Evolutionary conservation across 2,888 invertebrate species (phyloP).

Genomic region (Caenorhabditis auriculariae): DNA sequence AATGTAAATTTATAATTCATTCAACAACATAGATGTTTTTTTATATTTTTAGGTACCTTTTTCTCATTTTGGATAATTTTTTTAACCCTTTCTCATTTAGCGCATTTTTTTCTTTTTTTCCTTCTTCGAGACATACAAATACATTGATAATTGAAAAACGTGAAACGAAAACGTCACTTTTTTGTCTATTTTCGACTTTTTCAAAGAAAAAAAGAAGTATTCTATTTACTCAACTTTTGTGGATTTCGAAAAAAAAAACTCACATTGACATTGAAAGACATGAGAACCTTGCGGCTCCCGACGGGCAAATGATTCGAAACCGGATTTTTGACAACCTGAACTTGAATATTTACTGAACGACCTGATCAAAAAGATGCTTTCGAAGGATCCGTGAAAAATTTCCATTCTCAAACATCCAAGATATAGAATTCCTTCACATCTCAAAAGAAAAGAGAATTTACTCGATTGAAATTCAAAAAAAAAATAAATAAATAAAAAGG

Average conservation of each 20-base stretch:
- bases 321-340: slow-evolving; percentile 82
- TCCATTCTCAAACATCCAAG: not conserved
- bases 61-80: too few species aligned
- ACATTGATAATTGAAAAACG: too few species aligned
- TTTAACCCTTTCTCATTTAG: too few species aligned
- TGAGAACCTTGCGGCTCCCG: slow-evolving; percentile 84
- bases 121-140: too few species aligned
- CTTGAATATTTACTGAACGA: not conserved
- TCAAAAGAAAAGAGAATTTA: not conserved
- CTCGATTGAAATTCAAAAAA: not conserved
- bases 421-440: not conserved
- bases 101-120: too few species aligned
- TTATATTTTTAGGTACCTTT: too few species aligned
- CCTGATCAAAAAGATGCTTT: not conserved
- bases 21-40: too few species aligned
- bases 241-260: not conserved
- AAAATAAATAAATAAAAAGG: not conserved
- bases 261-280: slow-evolving; percentile 76
- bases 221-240: not conserved
- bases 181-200: too few species aligned
- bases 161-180: too few species aligned
- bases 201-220: too few species aligned
- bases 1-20: too few species aligned
- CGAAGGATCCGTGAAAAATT: not conserved
- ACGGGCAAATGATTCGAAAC: slow-evolving; percentile 89